Evolutionary conservation across 2,113 vertebrate species (phyloP).

Genomic region (Anas platyrhynchos): DNA sequence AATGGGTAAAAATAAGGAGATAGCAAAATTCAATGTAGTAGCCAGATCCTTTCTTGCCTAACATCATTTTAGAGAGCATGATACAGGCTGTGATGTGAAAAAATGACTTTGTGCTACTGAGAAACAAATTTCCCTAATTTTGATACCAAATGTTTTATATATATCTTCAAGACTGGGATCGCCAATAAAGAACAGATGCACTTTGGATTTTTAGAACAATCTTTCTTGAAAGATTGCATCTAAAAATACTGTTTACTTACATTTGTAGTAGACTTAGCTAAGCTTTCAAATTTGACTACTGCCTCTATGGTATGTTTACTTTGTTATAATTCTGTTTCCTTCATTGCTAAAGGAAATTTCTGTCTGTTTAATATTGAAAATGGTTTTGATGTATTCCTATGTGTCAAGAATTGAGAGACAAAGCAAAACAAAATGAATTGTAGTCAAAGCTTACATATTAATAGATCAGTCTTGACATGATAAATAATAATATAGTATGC

Average conservation of each 20-base stretch:
- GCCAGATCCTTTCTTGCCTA: neutral
- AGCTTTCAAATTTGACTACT: neutral
- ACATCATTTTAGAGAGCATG: neutral
- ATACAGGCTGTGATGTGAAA: neutral
- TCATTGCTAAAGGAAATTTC: constrained; percentile 22
- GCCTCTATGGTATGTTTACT: neutral
- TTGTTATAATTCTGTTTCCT: neutral
- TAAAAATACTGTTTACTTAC: neutral
- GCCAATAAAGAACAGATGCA: neutral
- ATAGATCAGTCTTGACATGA: neutral
- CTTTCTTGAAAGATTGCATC: neutral
- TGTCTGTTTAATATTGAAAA: constrained; percentile 28
- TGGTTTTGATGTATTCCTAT: constrained; percentile 4
- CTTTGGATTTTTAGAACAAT: neutral
- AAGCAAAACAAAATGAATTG: neutral
- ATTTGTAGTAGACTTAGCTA: neutral
- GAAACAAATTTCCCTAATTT: neutral
- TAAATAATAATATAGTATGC: neutral
- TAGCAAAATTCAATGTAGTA: neutral
- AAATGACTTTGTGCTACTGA: neutral
- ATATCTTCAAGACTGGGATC: neutral
- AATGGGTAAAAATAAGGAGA: neutral
- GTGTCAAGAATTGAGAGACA: neutral
- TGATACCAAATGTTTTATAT: neutral
- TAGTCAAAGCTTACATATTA: neutral